Evolutionary conservation across 1,140 invertebrate genomes (phyloP).

Genomic region (Asobara japonica): DNA sequence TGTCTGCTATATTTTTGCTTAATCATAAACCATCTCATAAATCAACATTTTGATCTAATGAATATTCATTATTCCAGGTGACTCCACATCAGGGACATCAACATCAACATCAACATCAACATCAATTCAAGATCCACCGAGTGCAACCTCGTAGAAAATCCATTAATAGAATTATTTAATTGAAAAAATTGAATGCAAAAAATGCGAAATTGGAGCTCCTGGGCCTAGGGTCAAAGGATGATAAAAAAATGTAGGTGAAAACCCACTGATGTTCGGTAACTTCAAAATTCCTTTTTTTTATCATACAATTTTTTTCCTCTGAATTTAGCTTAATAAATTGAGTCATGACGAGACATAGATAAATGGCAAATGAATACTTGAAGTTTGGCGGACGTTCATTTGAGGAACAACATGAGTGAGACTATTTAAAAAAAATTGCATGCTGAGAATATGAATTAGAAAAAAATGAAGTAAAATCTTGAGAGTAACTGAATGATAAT

Average conservation of each 20-base stretch:
- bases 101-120: slow-evolving; percentile 49
- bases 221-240: slow-evolving; percentile 48
- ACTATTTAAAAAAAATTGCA: neutral
- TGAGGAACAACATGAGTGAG: neutral
- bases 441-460: neutral
- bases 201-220: slow-evolving; percentile 57
- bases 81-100: slow-evolving; percentile 54
- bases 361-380: slow-evolving; percentile 24
- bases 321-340: neutral
- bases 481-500: neutral
- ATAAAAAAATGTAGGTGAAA: slow-evolving; percentile 19
- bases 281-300: neutral
- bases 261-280: slow-evolving; percentile 3
- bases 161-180: slow-evolving; percentile 29
- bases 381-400: neutral
- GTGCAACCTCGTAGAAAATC: slow-evolving; percentile 41
- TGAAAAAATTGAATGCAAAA: slow-evolving; percentile 44
- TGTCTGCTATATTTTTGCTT: too few relatives aligned
- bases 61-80: slow-evolving; percentile 45
- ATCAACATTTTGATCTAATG: too few relatives aligned
- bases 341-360: slow-evolving; percentile 1
- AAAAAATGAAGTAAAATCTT: slow-evolving; percentile 22
- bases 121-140: slow-evolving; percentile 55
- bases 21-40: too few relatives aligned
- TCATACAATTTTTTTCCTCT: neutral